A percentile compares a stretch with the other conserved stretches of the same genome.
Evolutionary conservation across 1,140 invertebrate genomes (phyloP).

Genomic region (Aphis gossypii): DNA sequence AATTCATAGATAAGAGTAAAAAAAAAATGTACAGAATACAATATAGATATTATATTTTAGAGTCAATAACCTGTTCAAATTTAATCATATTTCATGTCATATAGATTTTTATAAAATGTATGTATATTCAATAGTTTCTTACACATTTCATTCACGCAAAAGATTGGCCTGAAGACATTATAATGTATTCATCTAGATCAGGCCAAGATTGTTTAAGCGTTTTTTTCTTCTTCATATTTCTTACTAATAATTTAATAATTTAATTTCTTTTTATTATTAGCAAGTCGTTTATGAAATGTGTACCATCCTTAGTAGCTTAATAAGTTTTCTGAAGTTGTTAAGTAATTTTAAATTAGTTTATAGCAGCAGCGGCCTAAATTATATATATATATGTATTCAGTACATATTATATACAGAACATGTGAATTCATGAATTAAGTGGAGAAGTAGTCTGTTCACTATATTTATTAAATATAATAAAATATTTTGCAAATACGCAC

Average conservation of each 20-base stretch:
- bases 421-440: constrained; percentile 65
- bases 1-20: background rate
- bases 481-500: constrained; percentile 43
- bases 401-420: background rate
- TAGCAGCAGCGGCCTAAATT: background rate
- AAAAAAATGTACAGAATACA: background rate
- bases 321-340: background rate
- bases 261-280: background rate
- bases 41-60: no score
- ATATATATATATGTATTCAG: background rate
- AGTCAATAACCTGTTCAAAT: background rate
- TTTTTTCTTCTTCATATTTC: background rate
- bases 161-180: constrained; percentile 11
- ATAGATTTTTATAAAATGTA: background rate
- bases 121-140: background rate
- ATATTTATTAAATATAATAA: constrained; percentile 61
- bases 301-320: background rate
- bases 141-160: constrained; percentile 6
- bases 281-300: background rate
- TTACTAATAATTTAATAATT: background rate
- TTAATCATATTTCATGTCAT: background rate
- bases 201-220: background rate
- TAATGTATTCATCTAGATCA: background rate
- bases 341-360: constrained; percentile 28
- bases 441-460: constrained; percentile 73